Percentiles rank a stretch among this genome's conserved stretches.
Conservation (phyloP, 2,113 vertebrate species). For the Grallaria varia region DNA sequence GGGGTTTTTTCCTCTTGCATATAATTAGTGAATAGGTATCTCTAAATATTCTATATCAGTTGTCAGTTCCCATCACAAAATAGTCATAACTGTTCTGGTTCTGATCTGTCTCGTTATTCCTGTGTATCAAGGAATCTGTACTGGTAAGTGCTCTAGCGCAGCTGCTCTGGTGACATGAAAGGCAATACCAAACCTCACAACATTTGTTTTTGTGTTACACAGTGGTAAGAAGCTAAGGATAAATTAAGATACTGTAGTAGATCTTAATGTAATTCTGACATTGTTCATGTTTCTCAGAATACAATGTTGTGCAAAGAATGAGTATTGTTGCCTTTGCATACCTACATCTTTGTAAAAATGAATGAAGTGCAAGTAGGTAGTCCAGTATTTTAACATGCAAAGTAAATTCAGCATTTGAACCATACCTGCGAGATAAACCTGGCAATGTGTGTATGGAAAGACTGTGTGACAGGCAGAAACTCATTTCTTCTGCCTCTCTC, state of each 20-base stretch:
- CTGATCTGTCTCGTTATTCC: not conserved
- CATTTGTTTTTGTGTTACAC: not conserved
- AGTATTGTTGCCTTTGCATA: not conserved
- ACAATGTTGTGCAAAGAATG: not conserved
- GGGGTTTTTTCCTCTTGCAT: not conserved
- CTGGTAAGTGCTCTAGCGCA: not conserved
- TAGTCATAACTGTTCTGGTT: not conserved
- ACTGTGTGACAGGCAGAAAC: not conserved
- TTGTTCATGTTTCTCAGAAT: not conserved
- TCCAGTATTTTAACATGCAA: not conserved
- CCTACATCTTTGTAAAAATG: not conserved
- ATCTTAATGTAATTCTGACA: not conserved
- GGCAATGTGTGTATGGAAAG: fast-evolving
- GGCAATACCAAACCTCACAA: not conserved
- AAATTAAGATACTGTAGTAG: not conserved
- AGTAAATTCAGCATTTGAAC: not conserved
- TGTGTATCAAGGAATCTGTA: not conserved
- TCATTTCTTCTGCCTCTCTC: not conserved
- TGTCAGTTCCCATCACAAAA: not conserved
- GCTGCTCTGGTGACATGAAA: not conserved
- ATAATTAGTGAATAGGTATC: not conserved
- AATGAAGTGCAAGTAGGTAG: not conserved
- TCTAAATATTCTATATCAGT: not conserved
- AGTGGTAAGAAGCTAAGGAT: not conserved
- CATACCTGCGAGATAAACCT: not conserved